Evolutionary conservation across 2,113 vertebrate genomes (phyloP).

Genomic region (Oncorhynchus tshawytscha): DNA sequence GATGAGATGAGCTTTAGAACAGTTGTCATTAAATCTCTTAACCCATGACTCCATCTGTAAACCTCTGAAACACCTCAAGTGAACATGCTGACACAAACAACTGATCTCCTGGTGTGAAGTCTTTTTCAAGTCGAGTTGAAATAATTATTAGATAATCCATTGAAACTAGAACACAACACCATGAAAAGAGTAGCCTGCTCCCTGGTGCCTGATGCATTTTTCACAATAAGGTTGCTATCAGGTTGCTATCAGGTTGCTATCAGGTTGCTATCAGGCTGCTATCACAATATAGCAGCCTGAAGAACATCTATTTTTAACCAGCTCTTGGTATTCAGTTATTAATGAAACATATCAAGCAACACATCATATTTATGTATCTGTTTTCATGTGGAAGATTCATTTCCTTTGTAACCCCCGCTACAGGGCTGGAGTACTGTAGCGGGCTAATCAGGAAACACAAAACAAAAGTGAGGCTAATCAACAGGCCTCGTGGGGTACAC

Average conservation of each 20-base stretch:
- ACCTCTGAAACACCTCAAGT: not conserved
- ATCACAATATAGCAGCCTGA: not conserved
- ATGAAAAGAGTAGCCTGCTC: not conserved
- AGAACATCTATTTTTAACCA: constrained; percentile 26
- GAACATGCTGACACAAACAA: not conserved
- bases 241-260: too few relatives aligned
- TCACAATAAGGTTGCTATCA: not conserved
- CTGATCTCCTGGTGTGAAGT: not conserved
- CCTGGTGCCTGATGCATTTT: not conserved
- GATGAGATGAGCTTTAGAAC: not conserved
- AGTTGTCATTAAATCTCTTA: not conserved
- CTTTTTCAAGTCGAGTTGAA: not conserved
- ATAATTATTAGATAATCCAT: not conserved
- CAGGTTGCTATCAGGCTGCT: too few relatives aligned
- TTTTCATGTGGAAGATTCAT: constrained; percentile 22
- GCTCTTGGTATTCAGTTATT: constrained; percentile 24
- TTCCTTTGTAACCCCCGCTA: constrained; percentile 26
- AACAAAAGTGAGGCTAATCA: not conserved
- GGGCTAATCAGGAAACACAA: not conserved
- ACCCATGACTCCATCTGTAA: not conserved
- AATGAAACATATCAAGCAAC: constrained; percentile 38
- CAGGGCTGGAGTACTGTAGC: constrained; percentile 2
- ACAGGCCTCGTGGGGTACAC: not conserved
- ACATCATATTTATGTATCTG: constrained; percentile 18
- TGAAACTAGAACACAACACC: not conserved